These are phyloP conservation scores for Blastomussa wellsi DNA, from an alignment of 92 coral and sea anemone species.

Conservation along the genomic window DNA sequence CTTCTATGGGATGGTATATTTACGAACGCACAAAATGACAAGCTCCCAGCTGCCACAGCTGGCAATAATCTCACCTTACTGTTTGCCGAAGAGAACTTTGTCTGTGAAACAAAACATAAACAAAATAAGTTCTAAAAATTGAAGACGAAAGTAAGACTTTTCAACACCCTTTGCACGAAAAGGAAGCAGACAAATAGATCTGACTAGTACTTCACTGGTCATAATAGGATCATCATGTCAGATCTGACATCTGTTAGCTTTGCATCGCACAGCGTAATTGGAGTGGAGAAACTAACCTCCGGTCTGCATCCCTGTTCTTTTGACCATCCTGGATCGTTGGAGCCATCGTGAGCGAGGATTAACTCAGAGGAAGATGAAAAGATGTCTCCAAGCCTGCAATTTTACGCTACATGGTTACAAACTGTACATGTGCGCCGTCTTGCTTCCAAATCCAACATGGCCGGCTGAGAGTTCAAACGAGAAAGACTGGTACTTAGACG, in stretches of 20 bases:
- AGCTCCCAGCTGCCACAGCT: too few relatives aligned
- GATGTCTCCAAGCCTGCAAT: not conserved
- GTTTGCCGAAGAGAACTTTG: conserved; percentile 35
- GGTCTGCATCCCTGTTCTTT: conserved; percentile 70
- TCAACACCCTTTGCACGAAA: not conserved
- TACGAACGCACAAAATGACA: too few relatives aligned
- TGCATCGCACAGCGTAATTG: not conserved
- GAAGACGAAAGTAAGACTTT: too few relatives aligned
- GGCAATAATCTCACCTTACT: conserved; percentile 25
- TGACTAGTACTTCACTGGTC: not conserved
- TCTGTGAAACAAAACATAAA: conserved; percentile 9
- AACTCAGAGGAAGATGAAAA: not conserved
- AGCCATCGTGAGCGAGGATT: conserved; percentile 56
- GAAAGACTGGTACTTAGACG: conserved; percentile 1
- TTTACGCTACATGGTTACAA: not conserved
- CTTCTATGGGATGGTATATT: too few relatives aligned
- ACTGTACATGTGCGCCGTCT: not conserved
- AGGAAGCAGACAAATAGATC: not conserved
- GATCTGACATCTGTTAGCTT: not conserved
- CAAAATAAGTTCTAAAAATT: not conserved
- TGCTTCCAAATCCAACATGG: conserved; percentile 22
- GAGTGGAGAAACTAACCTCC: conserved; percentile 35
- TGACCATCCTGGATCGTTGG: conserved; percentile 86
- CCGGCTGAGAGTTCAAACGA: not conserved
- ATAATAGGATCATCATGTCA: not conserved